A percentile compares a stretch with the other conserved stretches of the same genome.
Conservation (phyloP, 2,888 invertebrate genomes). For the Epinotia ramella region DNA sequence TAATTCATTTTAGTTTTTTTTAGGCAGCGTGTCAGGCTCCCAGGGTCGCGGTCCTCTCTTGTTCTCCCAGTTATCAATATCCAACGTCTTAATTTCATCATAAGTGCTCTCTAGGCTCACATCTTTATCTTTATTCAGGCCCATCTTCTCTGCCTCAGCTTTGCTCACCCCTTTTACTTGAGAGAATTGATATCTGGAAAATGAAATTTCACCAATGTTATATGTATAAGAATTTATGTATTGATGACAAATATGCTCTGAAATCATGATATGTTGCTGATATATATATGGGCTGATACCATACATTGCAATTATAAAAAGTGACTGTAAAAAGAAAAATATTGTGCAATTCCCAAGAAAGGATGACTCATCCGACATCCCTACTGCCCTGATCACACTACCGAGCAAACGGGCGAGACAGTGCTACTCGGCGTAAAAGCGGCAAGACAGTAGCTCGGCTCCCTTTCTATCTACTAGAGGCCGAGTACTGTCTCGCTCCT, state of each 20-base stretch:
- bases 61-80: slow-evolving; percentile 94
- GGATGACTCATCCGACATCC: too few relatives aligned
- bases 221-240: not conserved
- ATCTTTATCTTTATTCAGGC: slow-evolving; percentile 88
- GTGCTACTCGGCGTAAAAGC: too few relatives aligned
- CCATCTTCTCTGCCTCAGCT: slow-evolving; percentile 88
- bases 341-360: slow-evolving; percentile 14
- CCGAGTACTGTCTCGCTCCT: too few relatives aligned
- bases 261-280: too few relatives aligned
- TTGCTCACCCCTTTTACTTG: slow-evolving; percentile 84
- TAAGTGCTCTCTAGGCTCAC: slow-evolving; percentile 91
- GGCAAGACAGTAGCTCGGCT: too few relatives aligned
- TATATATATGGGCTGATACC: too few relatives aligned
- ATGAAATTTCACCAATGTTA: not conserved
- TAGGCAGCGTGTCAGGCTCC: slow-evolving; percentile 84
- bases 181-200: slow-evolving; percentile 85
- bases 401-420: too few relatives aligned
- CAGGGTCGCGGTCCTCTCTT: slow-evolving; percentile 94
- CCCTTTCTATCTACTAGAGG: too few relatives aligned
- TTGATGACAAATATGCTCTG: too few relatives aligned
- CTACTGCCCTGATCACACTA: too few relatives aligned
- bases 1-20: slow-evolving; percentile 50
- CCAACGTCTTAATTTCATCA: slow-evolving; percentile 89
- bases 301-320: not conserved
- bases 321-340: slow-evolving; percentile 10